A percentile compares a stretch with the other conserved stretches of the same genome.
phyloP scores from a whole-genome alignment of 2,888 invertebrate genomes.

The Cephus pygmeus region DNA sequence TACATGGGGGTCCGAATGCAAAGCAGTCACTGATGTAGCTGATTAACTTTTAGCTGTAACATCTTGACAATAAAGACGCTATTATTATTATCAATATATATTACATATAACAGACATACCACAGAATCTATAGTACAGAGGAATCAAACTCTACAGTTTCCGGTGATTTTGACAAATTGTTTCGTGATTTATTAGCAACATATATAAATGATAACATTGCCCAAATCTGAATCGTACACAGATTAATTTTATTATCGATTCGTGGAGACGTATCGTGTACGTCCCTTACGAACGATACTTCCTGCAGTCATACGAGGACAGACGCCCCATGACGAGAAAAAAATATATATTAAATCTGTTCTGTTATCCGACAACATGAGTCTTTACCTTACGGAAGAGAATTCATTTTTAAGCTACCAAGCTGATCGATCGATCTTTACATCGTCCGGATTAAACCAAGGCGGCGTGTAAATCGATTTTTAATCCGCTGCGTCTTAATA shows the following conservation, averaged over 20 bases:
- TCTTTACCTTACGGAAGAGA: not conserved
- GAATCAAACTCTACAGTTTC: not conserved
- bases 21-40: too few species aligned
- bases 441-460: constrained; percentile 10
- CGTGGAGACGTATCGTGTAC: not conserved
- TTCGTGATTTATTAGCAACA: not conserved
- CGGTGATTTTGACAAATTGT: not conserved
- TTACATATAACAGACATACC: not conserved
- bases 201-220: not conserved
- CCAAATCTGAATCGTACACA: not conserved
- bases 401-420: not conserved
- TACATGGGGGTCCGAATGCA: too few species aligned
- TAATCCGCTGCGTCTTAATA: constrained; percentile 8
- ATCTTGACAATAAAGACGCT: too few species aligned
- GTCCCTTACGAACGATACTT: not conserved
- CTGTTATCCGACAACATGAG: not conserved
- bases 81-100: too few species aligned
- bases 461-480: constrained; percentile 15
- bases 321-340: not conserved
- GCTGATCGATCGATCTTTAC: not conserved
- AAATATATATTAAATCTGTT: not conserved
- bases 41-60: too few species aligned
- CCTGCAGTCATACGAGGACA: not conserved
- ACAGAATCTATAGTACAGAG: not conserved
- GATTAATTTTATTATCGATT: not conserved